Evolutionary conservation across 2,113 vertebrate species (phyloP), one percentile per base, ranked within the genome.

Genomic region (Mustela nigripes): DNA sequence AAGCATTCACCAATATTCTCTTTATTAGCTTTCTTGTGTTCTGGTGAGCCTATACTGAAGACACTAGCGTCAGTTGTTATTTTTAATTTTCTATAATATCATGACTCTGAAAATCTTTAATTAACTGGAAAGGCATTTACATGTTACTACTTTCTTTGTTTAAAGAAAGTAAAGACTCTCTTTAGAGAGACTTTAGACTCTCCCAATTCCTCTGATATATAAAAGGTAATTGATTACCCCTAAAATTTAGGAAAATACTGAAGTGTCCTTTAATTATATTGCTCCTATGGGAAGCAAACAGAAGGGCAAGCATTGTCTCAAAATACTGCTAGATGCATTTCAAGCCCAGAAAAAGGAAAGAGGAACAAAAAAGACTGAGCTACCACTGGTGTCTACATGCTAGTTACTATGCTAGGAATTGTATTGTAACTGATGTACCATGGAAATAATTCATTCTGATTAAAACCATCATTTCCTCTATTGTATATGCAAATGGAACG

Each of bases 391-490:
- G 8, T 50, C 78, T 79, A 50, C 50, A 22, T 79, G 11, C 63
- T 96, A 42, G 36, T 92, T 79, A 58, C 84, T 53, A 24, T 74
- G 26, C 80, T 62, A 45, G 74, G 10, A 95, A 81, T 62, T 28
- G 1, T 56, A 12, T 74, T 89, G 2, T 42, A 81, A 48, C 84
- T 85, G 33, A 63, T 74, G 89, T 62, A 53, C 19, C 22, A 86
- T 33, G 39, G 86, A 90, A 96, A 93, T 89, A 26, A 78, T 74
- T 73, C 53, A 85, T 95, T 96, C 79, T 80, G 63, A 81, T 63
- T 79, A 92, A 94, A 85, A 53, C 9, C 12, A 85, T 83, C 28
- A 92, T 65, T 92, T 82, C 28, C 45, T 92, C 56, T 60, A 80
- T 79, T 60, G 14, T 50, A 78, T 67, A 74, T 80, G 58, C 48